Evolutionary conservation across 1,140 invertebrate species (phyloP), one percentile per base, ranked within the genome.

Genomic region (Drosophila lini): DNA sequence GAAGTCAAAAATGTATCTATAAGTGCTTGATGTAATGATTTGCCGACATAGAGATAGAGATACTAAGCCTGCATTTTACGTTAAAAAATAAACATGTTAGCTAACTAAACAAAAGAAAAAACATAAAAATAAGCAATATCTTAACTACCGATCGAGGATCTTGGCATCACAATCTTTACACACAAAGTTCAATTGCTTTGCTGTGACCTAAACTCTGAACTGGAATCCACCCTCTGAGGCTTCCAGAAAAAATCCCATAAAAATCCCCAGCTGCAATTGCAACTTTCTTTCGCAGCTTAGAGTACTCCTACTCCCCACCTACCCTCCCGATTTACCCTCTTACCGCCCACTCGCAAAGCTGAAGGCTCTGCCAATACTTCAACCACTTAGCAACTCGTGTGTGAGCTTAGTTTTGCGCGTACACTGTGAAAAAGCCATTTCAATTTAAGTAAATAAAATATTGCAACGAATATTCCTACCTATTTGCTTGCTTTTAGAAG

Each of bases 351-450:
- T 71, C 48, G 16, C 10, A 3, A 9, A 19, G 8, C 50, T 41
- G 68, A 71, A 71, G 50, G 68, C 53, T 56, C 53, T 56, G 69
- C 60, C 71, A 68, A 79, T 79, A 55, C 44, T 28, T 76, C 40
- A 80, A 84, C 45, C 81, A 85, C 74, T 84, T 80, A 78, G 61
- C 74, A 81, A 60, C 68, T 81, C 53, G 78, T 80, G 74, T 85
- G 81, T 84, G 74, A 67, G 58, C 47, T 61, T 22, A 61, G 25
- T 10, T 42, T 32, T 58, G 50, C 11, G 8, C 1, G 2, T 16
- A 11, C 61, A 64, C 38, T n/a, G 28, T 4, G 13, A 38, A 22
- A 36, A 36, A 53, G 0, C 0, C 1, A 36, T 15, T 10, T 36
- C 5, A 22, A 38, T 22, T 25, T 4, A 11, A 25, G 10, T 11